phyloP scores from a whole-genome alignment of 2,888 invertebrate genomes.

The Rugalucina vietnamica region DNA sequence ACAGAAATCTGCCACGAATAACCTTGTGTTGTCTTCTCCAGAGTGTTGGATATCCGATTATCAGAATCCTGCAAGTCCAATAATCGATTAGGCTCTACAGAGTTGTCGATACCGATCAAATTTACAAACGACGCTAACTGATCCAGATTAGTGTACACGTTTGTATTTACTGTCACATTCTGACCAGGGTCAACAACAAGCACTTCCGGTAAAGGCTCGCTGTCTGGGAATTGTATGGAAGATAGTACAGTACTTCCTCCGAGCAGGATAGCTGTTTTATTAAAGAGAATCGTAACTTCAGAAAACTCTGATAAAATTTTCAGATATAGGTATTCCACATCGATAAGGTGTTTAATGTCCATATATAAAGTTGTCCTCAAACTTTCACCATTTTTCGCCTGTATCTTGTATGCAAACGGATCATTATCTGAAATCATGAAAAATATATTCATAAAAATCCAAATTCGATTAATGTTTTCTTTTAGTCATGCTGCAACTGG shows the following conservation, averaged over 20 bases:
- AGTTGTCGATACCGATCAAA: conserved; percentile 56
- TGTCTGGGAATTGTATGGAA: conserved; percentile 49
- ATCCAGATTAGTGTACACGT: conserved; percentile 51
- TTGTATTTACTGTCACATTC: conserved; percentile 37
- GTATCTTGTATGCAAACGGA: conserved; percentile 43
- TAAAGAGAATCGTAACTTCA: conserved; percentile 57
- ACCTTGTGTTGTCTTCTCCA: conserved; percentile 44
- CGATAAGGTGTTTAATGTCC: conserved; percentile 30
- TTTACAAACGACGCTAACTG: conserved; percentile 54
- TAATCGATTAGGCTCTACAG: conserved; percentile 31
- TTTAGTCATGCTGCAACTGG: too few species aligned
- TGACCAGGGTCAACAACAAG: conserved; percentile 34
- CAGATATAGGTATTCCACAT: conserved; percentile 52
- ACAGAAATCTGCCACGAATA: conserved; percentile 47
- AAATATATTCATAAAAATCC: not conserved
- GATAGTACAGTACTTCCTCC: conserved; percentile 43
- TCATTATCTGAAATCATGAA: conserved; percentile 40
- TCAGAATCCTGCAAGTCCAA: conserved; percentile 47
- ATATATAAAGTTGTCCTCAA: conserved; percentile 54
- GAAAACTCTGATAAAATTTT: conserved; percentile 60
- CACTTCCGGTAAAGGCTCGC: conserved; percentile 52
- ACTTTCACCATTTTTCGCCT: conserved; percentile 43
- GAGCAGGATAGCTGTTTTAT: conserved; percentile 33
- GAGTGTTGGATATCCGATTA: conserved; percentile 13
- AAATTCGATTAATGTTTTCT: not conserved